Conservation (phyloP, 2,888 invertebrate genomes). For the Crepidodera aurea region DNA sequence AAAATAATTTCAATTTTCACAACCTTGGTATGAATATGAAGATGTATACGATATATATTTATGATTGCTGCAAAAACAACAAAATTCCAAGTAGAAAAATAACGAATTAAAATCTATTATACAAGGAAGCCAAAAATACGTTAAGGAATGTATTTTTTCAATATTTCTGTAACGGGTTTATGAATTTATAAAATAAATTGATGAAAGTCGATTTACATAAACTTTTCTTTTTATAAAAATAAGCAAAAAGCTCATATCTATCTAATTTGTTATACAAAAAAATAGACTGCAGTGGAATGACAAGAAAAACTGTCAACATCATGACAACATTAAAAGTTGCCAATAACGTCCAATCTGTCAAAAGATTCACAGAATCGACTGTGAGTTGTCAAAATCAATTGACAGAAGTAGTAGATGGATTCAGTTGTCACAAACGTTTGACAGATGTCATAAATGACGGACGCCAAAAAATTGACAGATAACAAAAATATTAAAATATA, state of each 20-base stretch:
- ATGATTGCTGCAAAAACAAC: background rate
- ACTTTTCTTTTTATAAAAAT: background rate
- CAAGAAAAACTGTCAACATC: too few species aligned
- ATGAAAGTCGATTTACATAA: background rate
- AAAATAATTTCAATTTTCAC: constrained; percentile 16
- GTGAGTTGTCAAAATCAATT: too few species aligned
- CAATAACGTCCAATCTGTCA: too few species aligned
- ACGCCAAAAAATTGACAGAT: too few species aligned
- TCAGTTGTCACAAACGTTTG: too few species aligned
- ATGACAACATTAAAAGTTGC: too few species aligned
- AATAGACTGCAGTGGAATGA: too few species aligned
- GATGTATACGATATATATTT: background rate
- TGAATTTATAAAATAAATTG: background rate
- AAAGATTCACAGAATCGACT: too few species aligned
- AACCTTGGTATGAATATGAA: constrained; percentile 1
- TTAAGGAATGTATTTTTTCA: background rate
- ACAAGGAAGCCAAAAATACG: background rate
- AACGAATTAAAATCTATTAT: background rate
- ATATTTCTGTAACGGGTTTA: background rate
- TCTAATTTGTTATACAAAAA: too few species aligned
- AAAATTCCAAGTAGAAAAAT: background rate
- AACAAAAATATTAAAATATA: too few species aligned
- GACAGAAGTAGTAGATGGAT: too few species aligned
- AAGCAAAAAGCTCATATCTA: background rate
- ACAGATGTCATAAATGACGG: too few species aligned